phyloP scores from a whole-genome alignment of 2,888 invertebrate genomes.

The Agriotes lineatus region DNA sequence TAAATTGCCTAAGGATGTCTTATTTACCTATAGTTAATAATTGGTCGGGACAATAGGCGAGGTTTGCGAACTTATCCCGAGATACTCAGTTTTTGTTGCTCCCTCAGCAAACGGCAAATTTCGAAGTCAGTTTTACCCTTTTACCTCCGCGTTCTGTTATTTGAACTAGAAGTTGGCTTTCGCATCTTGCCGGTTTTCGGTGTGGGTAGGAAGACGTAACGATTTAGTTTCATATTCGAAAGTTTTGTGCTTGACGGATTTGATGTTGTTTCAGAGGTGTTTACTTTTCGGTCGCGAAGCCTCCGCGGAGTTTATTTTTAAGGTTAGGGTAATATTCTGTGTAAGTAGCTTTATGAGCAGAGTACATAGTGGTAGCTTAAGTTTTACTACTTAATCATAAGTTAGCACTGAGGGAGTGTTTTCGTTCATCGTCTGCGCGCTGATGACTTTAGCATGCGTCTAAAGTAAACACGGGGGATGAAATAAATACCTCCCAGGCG shows the following conservation, averaged over 20 bases:
- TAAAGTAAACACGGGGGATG: constrained; percentile 57
- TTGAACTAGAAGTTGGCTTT: constrained; percentile 28
- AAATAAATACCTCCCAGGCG: constrained; percentile 54
- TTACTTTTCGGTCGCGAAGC: constrained; percentile 24
- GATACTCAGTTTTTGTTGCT: constrained; percentile 20
- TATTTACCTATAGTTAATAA: too few relatives aligned
- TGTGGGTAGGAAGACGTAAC: constrained; percentile 13
- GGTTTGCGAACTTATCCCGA: constrained; percentile 11
- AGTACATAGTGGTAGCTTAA: constrained; percentile 26
- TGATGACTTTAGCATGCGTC: constrained; percentile 54
- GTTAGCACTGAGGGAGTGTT: constrained; percentile 42
- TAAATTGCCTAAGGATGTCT: too few relatives aligned
- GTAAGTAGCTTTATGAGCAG: constrained; percentile 28
- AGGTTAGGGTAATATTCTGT: constrained; percentile 30
- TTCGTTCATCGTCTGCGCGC: constrained; percentile 42
- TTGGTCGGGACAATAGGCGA: constrained; percentile 7
- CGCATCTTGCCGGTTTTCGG: constrained; percentile 8
- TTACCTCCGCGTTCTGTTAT: constrained; percentile 22
- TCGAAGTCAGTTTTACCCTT: constrained; percentile 26
- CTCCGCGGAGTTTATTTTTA: constrained; percentile 25
- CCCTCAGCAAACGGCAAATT: constrained; percentile 30
- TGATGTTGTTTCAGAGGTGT: constrained; percentile 31
- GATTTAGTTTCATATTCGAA: constrained; percentile 38
- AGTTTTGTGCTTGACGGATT: constrained; percentile 34
- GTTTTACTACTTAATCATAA: constrained; percentile 40